Base-by-base conservation (phyloP, 2,113 vertebrate species). In the Cyphomyrus plagiostoma region DNA sequence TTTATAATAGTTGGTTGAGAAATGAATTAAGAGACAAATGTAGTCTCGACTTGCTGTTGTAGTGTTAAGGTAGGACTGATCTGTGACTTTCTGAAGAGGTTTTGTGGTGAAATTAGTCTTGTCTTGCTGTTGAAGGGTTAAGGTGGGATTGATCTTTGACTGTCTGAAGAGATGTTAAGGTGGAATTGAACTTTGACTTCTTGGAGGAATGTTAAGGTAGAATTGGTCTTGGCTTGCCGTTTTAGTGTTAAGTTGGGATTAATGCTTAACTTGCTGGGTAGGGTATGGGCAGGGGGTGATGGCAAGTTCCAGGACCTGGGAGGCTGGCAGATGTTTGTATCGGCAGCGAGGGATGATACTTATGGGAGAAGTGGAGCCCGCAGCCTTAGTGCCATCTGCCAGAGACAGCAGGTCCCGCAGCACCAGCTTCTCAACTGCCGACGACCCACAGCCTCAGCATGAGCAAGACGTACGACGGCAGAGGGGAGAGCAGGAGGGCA, bases 281-380 rank as follows among this genome's bases (percentile, higher is more conserved):
- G 30, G 74, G 74, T 42, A 35, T 80, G 74, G 42, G 87, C 30
- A 53, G 87, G 87, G 45, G 82, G 82, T 48, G 95, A 96, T 96
- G 96, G 96, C 96, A 96, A 94, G 95, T 94, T 96, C 96, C 95
- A 95, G 95, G 96, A 96, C 96, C 96, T 96, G 96, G 93, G 96
- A 96, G 96, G 95, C 97, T 97, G 97, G 97, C 97, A 97, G 97
- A 96, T 96, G 97, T 97, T 96, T 97, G 97, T 97, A 97, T 97
- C 97, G 97, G 97, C 94, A 96, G 96, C 94, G 91, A 96, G 96
- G 96, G 96, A 96, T 97, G 97, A 97, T 97, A 97, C 97, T 98
- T 98, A 97, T 96, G 96, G 95, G 96, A 96, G 97, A 96, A 96
- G 96, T 96, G 94, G 93, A 94, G 96, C 97, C 97, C 96, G 95